phyloP scores from a whole-genome alignment of 2,797 vertebrate genomes.

The Adrianichthys oophorus region DNA sequence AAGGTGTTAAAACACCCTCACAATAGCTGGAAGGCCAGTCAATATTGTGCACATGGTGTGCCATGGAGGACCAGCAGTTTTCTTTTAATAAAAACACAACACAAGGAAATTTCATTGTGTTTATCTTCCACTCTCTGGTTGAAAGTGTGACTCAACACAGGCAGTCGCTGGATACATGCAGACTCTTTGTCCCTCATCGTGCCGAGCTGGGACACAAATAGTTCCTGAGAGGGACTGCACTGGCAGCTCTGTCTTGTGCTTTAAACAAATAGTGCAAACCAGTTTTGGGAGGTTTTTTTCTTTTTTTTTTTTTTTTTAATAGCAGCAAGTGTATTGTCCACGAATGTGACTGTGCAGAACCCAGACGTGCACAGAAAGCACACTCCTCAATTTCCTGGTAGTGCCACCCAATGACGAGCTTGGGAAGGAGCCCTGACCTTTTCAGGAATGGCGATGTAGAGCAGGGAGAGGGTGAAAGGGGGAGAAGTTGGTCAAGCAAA shows the following conservation, averaged over 20 bases:
- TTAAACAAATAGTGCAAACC: no score
- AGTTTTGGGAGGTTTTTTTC: not conserved
- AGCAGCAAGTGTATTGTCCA: not conserved
- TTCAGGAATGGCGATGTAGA: slow-evolving; percentile 30
- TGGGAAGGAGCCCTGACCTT: slow-evolving; percentile 64
- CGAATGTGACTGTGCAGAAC: slow-evolving; percentile 13
- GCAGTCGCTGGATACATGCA: slow-evolving; percentile 30
- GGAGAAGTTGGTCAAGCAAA: slow-evolving; percentile 64
- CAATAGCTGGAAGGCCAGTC: slow-evolving; percentile 16
- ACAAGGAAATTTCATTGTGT: slow-evolving; percentile 30
- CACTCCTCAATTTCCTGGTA: slow-evolving; percentile 47
- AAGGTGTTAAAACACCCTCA: slow-evolving; percentile 31
- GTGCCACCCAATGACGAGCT: slow-evolving; percentile 57
- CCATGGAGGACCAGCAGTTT: slow-evolving; percentile 21
- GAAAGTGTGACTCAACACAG: slow-evolving; percentile 20
- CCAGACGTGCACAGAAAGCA: slow-evolving; percentile 24
- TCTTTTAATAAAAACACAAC: slow-evolving; percentile 40
- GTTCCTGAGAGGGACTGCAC: not conserved
- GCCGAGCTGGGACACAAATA: slow-evolving; percentile 12
- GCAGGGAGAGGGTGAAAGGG: slow-evolving; percentile 35
- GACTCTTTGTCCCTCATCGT: slow-evolving; percentile 13
- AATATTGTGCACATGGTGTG: slow-evolving; percentile 20
- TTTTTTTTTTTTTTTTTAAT: slow-evolving; percentile 8
- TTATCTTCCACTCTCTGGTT: slow-evolving; percentile 21
- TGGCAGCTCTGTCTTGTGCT: no score